Conservation (phyloP, 64 coral and sea anemone species). For the Dendronephthya gigantea region DNA sequence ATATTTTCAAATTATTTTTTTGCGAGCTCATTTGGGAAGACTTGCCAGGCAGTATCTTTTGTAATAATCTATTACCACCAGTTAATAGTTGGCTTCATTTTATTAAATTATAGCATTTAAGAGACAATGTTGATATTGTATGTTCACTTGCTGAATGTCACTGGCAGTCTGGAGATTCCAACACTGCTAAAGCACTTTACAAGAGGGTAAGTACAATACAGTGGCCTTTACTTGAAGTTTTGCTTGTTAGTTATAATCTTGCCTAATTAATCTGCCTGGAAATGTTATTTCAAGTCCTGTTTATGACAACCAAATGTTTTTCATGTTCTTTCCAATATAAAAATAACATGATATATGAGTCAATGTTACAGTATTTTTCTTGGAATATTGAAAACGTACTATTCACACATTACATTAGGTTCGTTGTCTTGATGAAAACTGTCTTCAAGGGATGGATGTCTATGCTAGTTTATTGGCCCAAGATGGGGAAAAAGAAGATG, state of each 20-base stretch:
- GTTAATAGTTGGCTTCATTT: neutral
- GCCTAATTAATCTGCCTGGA: no score
- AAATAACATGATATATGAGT: no score
- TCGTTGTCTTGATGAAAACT: slow-evolving; percentile 60
- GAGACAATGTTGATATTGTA: slow-evolving; percentile 72
- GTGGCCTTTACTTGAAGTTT: no score
- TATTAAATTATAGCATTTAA: slow-evolving; percentile 41
- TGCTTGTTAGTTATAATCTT: no score
- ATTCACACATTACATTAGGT: slow-evolving; percentile 29
- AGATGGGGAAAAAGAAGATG: slow-evolving; percentile 56
- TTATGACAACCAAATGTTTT: no score
- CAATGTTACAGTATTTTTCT: no score
- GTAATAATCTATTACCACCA: neutral
- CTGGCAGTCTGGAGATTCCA: slow-evolving; percentile 71
- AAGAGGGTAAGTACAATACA: slow-evolving; percentile 50
- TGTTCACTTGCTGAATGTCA: slow-evolving; percentile 72
- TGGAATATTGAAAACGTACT: no score
- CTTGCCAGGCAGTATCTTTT: neutral
- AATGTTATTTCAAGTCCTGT: no score
- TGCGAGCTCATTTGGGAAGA: neutral
- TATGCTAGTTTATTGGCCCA: slow-evolving; percentile 76
- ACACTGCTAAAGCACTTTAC: slow-evolving; percentile 65
- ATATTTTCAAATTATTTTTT: neutral
- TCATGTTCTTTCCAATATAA: no score
- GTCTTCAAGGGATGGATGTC: slow-evolving; percentile 78